A percentile compares a stretch with the other conserved stretches of the same genome.
phyloP scores from a whole-genome alignment of 37 sponge, comb jelly and placozoan species.

The Tethya wilhelma region DNA sequence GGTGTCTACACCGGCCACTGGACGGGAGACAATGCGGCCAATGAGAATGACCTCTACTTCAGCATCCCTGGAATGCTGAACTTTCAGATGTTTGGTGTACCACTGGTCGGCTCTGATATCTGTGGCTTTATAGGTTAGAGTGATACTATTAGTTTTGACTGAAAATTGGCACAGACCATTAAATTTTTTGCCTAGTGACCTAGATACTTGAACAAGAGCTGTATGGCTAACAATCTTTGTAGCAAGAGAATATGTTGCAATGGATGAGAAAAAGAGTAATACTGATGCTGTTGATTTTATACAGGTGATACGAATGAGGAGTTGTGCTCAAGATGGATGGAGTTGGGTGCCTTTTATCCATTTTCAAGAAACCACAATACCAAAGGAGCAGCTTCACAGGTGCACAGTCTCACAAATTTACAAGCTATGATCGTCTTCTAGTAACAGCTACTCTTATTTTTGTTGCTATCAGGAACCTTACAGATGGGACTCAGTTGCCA shows the following conservation, averaged over 20 bases:
- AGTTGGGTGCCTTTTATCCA: slow-evolving; percentile 90
- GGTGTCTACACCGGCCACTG: slow-evolving; percentile 87
- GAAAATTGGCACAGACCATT: too few relatives aligned
- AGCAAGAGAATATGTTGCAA: too few relatives aligned
- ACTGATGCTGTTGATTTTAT: too few relatives aligned
- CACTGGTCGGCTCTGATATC: slow-evolving; percentile 89
- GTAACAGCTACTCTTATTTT: neutral
- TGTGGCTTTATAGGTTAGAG: slow-evolving; percentile 83
- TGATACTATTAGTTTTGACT: neutral
- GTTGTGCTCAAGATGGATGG: slow-evolving; percentile 91
- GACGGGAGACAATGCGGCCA: slow-evolving; percentile 91
- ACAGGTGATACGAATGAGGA: slow-evolving; percentile 86
- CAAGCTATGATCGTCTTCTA: neutral
- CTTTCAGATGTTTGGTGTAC: slow-evolving; percentile 93
- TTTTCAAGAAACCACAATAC: slow-evolving; percentile 83
- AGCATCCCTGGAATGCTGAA: slow-evolving; percentile 86
- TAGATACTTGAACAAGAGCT: too few relatives aligned
- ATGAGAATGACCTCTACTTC: slow-evolving; percentile 70
- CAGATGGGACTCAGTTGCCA: slow-evolving; percentile 78
- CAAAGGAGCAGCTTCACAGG: slow-evolving; percentile 37
- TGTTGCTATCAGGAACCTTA: slow-evolving; percentile 71
- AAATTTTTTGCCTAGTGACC: too few relatives aligned
- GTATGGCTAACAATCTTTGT: too few relatives aligned
- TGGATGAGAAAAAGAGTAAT: too few relatives aligned
- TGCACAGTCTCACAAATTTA: neutral